Conservation (phyloP, 2,888 invertebrate species). For the Macrosoma leucophasiata region DNA sequence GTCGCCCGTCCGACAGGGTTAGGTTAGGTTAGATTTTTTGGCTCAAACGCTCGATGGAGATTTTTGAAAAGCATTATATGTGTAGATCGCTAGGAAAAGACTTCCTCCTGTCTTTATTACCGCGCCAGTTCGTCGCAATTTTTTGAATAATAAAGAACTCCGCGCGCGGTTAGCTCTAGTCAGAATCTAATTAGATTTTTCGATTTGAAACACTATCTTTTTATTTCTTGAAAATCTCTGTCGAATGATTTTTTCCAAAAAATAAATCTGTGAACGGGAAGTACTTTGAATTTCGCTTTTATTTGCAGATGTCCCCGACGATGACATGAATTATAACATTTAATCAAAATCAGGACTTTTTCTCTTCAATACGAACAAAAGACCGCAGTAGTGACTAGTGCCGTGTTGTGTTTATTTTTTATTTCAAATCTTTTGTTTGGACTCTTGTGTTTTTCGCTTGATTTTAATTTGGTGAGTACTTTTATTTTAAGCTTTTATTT, state of each 20-base stretch:
- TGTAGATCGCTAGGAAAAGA: slow-evolving; percentile 56
- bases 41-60: slow-evolving; percentile 71
- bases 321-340: slow-evolving; percentile 45
- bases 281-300: slow-evolving; percentile 36
- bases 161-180: slow-evolving; percentile 40
- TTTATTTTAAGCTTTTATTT: too few species aligned
- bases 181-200: slow-evolving; percentile 52
- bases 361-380: slow-evolving; percentile 37
- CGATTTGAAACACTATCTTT: slow-evolving; percentile 32
- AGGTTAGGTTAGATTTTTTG: slow-evolving; percentile 77
- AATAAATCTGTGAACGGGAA: slow-evolving; percentile 43
- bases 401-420: slow-evolving; percentile 64
- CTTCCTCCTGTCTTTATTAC: slow-evolving; percentile 51
- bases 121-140: slow-evolving; percentile 59
- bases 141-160: slow-evolving; percentile 58
- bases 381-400: slow-evolving; percentile 67
- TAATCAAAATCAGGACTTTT: slow-evolving; percentile 46
- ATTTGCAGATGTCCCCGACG: slow-evolving; percentile 50
- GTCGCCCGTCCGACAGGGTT: slow-evolving; percentile 75
- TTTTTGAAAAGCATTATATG: slow-evolving; percentile 63
- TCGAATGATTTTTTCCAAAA: slow-evolving; percentile 52
- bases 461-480: slow-evolving; percentile 59
- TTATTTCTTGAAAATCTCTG: slow-evolving; percentile 30
- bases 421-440: slow-evolving; percentile 48
- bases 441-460: slow-evolving; percentile 53